Base-by-base conservation (phyloP, 2,797 vertebrate genomes). In the Malurus splendens region DNA sequence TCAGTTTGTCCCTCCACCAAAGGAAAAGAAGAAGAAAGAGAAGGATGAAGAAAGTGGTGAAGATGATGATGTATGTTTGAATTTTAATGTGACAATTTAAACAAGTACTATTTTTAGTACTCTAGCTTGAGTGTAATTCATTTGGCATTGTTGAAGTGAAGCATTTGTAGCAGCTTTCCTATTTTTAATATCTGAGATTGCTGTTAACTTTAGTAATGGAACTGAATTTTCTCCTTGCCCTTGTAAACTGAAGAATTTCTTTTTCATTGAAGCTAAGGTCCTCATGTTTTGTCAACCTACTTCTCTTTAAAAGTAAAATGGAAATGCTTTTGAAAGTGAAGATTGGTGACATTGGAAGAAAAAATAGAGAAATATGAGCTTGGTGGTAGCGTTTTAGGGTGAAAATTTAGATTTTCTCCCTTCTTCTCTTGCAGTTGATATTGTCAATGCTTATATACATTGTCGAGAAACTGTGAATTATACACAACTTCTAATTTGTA, bases 1-100 rank as follows among this genome's bases (percentile, higher is more conserved):
- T n/a, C 96, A 97, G 71, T 99, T 99, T 25, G 27, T 98, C 73
- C 98, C 98, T 54, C 98, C 98, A 7, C 98, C 98, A 5, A 97
- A 97, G 75, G 99, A 99, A 77, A 98, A 98, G 78, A 99, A 99
- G 96, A 99, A 97, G 94, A 99, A 98, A 70, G 99, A 99, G 30
- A 99, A 98, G 76, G 99, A 99, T 36, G 99, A 99, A 62, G 99
- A 99, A 22, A 96, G 87, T 60, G 94, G 91, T 90, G 98, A 98
- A 28, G 98, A 98, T 45, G 97, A 98, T 3, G 97, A 98, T 62
- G 97, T 98, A 91, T 72, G 97, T 96, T 70, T 74, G 36, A 27
- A 12, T 57, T 90, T 27, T 68, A 65, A 33, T 51, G 32, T 18
- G 14, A 74, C 45, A 80, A 86, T 42, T 56, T 39, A 61, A 54